Evolutionary conservation across 2,797 vertebrate genomes (phyloP).

Genomic region (Helostoma temminkii): DNA sequence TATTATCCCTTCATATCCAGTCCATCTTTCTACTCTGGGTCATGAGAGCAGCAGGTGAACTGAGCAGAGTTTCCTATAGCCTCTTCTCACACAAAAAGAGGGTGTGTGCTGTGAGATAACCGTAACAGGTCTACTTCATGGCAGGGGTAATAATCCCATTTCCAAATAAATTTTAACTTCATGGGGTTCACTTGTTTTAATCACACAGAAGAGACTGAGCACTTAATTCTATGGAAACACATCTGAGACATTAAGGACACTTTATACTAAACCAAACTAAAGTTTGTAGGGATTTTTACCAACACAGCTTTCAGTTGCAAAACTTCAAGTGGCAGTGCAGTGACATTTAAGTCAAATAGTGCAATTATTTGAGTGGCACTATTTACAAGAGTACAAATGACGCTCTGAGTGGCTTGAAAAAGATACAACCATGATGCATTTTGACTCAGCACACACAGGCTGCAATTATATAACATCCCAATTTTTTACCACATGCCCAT

Average conservation of each 20-base stretch:
- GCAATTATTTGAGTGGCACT: too few species aligned
- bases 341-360: conserved; percentile 31
- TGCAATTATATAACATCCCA: conserved; percentile 43
- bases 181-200: neutral
- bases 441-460: conserved; percentile 37
- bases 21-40: too few species aligned
- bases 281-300: neutral
- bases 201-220: neutral
- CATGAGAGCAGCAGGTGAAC: too few species aligned
- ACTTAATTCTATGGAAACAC: conserved; percentile 1
- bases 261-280: conserved; percentile 9
- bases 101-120: conserved; percentile 23
- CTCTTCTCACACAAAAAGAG: too few species aligned
- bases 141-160: conserved; percentile 16
- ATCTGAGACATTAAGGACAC: conserved; percentile 3
- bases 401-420: conserved; percentile 29
- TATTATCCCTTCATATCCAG: too few species aligned
- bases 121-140: conserved; percentile 25
- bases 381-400: too few species aligned
- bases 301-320: conserved; percentile 33
- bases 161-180: neutral
- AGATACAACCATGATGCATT: conserved; percentile 18
- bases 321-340: conserved; percentile 33
- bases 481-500: conserved; percentile 45
- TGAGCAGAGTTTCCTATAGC: too few species aligned